Evolutionary conservation across 2,797 vertebrate species (phyloP).

Genomic region (Semotilus atromaculatus): DNA sequence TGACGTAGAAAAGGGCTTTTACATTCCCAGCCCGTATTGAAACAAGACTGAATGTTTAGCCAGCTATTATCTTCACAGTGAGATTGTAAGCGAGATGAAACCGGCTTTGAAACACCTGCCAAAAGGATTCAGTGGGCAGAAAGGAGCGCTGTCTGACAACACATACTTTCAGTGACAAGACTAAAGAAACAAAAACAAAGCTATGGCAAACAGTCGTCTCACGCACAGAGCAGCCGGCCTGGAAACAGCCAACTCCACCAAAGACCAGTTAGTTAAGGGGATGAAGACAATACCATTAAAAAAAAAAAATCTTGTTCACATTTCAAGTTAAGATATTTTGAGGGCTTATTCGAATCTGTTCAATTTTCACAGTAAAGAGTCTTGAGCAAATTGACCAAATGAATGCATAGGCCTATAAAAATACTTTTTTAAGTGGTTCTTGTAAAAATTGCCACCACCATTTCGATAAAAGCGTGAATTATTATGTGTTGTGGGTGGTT

Average conservation of each 20-base stretch:
- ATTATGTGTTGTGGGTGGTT: not conserved
- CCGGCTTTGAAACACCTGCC: constrained; percentile 64
- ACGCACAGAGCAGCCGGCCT: constrained; percentile 52
- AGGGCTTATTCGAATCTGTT: not conserved
- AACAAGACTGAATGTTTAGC: constrained; percentile 44
- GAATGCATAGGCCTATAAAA: not conserved
- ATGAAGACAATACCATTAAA: not conserved
- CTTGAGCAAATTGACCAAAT: not conserved
- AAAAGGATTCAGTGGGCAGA: constrained; percentile 45
- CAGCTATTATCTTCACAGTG: constrained; percentile 54
- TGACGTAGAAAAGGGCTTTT: constrained; percentile 45
- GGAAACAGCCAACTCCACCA: constrained; percentile 4
- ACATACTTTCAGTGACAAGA: constrained; percentile 60
- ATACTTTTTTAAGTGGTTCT: not conserved
- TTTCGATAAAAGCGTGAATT: not conserved
- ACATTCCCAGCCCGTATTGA: constrained; percentile 51
- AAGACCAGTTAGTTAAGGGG: constrained; percentile 2
- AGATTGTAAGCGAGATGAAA: constrained; percentile 59
- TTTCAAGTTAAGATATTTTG: not conserved
- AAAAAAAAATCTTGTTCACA: not conserved
- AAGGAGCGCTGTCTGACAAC: constrained; percentile 51
- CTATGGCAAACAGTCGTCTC: constrained; percentile 60
- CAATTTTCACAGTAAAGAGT: too few species aligned
- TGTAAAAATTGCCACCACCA: not conserved
- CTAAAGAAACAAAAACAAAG: constrained; percentile 64